These are phyloP conservation scores for Dolichopus griseipennis DNA, from an alignment of 2,888 invertebrate species.

Conservation along the genomic window DNA sequence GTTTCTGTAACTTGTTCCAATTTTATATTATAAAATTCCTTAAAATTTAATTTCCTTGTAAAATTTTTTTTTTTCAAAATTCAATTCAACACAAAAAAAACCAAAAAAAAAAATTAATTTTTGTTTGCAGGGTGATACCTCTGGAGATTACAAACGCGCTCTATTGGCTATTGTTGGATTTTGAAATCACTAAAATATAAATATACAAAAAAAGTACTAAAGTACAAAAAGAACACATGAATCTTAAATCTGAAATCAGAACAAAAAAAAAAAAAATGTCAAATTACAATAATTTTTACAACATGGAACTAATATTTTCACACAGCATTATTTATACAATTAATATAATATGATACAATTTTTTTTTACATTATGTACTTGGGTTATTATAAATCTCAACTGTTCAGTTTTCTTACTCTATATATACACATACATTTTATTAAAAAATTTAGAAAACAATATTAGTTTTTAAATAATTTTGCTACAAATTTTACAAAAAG, in stretches of 20 bases:
- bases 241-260: conserved; percentile 17
- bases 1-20: conserved; percentile 14
- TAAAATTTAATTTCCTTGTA: conserved; percentile 11
- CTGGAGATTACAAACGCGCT: conserved; percentile 87
- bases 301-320: conserved; percentile 8
- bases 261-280: conserved; percentile 14
- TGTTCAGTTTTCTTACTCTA: no score
- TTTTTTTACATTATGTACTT: no score
- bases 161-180: conserved; percentile 70
- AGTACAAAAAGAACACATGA: conserved; percentile 18
- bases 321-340: no score
- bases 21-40: conserved; percentile 16
- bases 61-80: conserved; percentile 15
- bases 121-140: conserved; percentile 74
- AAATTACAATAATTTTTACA: conserved; percentile 15
- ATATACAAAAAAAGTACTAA: background rate
- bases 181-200: conserved; percentile 24
- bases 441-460: no score
- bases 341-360: no score
- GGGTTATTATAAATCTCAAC: no score
- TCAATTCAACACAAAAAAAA: conserved; percentile 15
- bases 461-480: no score
- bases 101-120: background rate
- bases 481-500: no score
- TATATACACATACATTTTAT: no score